These are phyloP conservation scores for Zeuzera pyrina DNA, from an alignment of 2,888 invertebrate species.

Conservation along the genomic window DNA sequence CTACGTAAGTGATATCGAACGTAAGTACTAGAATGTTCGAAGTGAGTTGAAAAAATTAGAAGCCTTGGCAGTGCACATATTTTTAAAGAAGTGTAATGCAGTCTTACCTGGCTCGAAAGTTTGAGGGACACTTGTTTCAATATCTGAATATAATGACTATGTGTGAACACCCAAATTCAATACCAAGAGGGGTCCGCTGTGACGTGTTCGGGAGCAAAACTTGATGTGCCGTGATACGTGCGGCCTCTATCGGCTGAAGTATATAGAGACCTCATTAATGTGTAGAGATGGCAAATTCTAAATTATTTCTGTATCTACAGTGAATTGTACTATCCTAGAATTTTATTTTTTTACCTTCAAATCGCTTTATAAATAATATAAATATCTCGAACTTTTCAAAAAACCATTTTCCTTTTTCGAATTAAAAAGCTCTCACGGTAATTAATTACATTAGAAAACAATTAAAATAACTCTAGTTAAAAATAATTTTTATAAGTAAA, in stretches of 20 bases:
- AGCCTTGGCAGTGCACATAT: constrained; percentile 37
- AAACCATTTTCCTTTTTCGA: no score
- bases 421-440: no score
- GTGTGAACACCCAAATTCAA: not conserved
- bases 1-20: constrained; percentile 34
- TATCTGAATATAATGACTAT: constrained; percentile 4
- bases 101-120: constrained; percentile 6
- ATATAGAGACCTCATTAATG: constrained; percentile 33
- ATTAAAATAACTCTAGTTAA: no score
- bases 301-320: not conserved
- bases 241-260: constrained; percentile 57
- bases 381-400: no score
- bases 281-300: constrained; percentile 32
- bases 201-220: constrained; percentile 56
- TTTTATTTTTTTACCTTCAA: not conserved
- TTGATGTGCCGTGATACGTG: constrained; percentile 56
- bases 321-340: not conserved
- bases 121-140: constrained; percentile 3
- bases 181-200: constrained; percentile 33
- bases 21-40: constrained; percentile 38
- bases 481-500: no score
- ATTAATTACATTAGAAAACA: no score
- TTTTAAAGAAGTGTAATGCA: constrained; percentile 11
- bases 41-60: constrained; percentile 27
- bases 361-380: not conserved